Conservation (phyloP, 1,140 invertebrate species). For the Muscidifurax raptorellus region DNA sequence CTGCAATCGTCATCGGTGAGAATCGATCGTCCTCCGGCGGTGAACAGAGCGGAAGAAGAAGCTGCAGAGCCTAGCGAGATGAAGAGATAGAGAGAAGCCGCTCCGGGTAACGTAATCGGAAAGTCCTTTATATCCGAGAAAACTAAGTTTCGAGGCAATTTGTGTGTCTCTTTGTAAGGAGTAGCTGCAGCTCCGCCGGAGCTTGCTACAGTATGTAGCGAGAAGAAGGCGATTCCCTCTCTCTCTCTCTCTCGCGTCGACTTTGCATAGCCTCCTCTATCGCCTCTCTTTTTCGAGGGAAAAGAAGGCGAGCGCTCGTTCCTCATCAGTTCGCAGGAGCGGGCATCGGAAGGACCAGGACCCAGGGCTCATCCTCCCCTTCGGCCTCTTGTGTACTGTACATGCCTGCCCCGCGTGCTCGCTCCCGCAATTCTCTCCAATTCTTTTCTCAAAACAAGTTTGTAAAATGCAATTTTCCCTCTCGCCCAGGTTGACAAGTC, state of each 20-base stretch:
- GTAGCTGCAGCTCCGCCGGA: no score
- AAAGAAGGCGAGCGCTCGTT: constrained; percentile 52
- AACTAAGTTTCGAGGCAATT: constrained; percentile 75
- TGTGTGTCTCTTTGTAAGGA: constrained; percentile 74
- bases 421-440: constrained; percentile 69
- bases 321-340: constrained; percentile 54
- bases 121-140: constrained; percentile 73
- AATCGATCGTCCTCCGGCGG: constrained; percentile 51
- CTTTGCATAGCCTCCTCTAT: constrained; percentile 69
- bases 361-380: constrained; percentile 37
- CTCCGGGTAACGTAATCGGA: constrained; percentile 71
- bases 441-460: constrained; percentile 74
- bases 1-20: constrained; percentile 25
- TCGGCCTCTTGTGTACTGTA: constrained; percentile 19
- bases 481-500: constrained; percentile 70
- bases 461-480: constrained; percentile 73
- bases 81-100: constrained; percentile 57
- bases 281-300: constrained; percentile 59
- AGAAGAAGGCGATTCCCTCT: constrained; percentile 41
- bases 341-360: constrained; percentile 38
- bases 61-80: constrained; percentile 37
- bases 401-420: constrained; percentile 38
- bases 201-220: no score
- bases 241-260: constrained; percentile 55
- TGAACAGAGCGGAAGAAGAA: constrained; percentile 41